phyloP scores from a whole-genome alignment of 1,140 invertebrate genomes.

The Helicoverpa zea region DNA sequence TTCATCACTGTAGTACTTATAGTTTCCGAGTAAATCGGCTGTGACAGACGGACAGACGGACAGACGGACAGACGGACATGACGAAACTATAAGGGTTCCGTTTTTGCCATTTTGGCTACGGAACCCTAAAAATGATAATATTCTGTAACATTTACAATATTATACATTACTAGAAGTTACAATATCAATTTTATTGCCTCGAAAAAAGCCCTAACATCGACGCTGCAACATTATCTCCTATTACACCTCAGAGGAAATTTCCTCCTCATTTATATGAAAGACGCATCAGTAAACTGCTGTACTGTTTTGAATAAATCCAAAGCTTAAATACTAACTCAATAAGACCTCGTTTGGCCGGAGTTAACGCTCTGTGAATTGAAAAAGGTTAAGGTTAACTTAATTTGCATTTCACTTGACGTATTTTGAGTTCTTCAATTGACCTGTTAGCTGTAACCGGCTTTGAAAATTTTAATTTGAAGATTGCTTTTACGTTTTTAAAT shows the following conservation, averaged over 20 bases:
- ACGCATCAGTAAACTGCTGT: slow-evolving; percentile 65
- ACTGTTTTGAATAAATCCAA: slow-evolving; percentile 79
- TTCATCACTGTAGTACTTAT: no score
- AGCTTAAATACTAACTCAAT: slow-evolving; percentile 80
- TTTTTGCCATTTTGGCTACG: no score
- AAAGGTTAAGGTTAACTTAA: slow-evolving; percentile 68
- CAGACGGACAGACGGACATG: no score
- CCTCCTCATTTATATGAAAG: slow-evolving; percentile 71
- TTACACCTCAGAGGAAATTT: not conserved
- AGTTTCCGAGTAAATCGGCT: no score
- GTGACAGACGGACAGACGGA: no score
- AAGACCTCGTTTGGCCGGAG: slow-evolving; percentile 73
- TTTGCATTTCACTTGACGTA: slow-evolving; percentile 69
- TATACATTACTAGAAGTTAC: not conserved
- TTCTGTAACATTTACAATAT: not conserved
- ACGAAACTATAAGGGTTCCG: no score
- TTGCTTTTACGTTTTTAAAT: not conserved
- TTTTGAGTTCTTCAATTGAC: slow-evolving; percentile 41
- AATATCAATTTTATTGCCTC: not conserved
- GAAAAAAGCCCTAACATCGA: not conserved
- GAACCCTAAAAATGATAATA: not conserved
- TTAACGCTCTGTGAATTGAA: slow-evolving; percentile 75
- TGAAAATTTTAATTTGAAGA: slow-evolving; percentile 13
- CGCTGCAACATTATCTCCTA: not conserved
- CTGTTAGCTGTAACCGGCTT: slow-evolving; percentile 11